Base-by-base conservation (phyloP, 2,113 vertebrate species). In the Cervus canadensis region DNA sequence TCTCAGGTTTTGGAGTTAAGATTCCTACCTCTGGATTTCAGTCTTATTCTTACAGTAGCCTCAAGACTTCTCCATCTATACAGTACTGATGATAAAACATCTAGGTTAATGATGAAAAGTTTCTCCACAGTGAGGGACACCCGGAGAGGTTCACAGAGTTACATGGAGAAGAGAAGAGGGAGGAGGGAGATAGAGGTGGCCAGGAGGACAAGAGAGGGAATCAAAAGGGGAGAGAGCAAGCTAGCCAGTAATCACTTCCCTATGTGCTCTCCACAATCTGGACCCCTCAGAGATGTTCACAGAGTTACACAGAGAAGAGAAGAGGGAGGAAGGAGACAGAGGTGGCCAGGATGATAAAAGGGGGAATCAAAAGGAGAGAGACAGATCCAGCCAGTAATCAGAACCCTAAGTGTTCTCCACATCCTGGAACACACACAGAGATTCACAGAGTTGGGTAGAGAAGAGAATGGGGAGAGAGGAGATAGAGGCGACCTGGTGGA, bases 381-480 rank as follows among this genome's bases (percentile, higher is more conserved):
- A 67, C 33, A 67, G 8, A n/a, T 67, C 7, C 33, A 67, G 2
- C 62, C 62, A 67, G 62, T 67, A n/a, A 67, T 19, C 33, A n/a
- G 33, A 17, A n/a, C 33, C 62, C 33, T 67, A n/a, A n/a, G 7
- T 67, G 33, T 67, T 67, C 62, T n/a, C 15, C 62, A n/a, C 62
- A 64, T 16, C 7, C 0, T 2, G 0, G 15, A 64, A 64, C 62
- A n/a, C 62, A 64, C 33, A 33, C 9, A 64, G 33, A n/a, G 16
- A 64, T 19, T n/a, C 62, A 64, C 62, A 0, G 4, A 64, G 30
- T 19, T 9, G 30, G 33, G 33, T 9, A 64, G 62, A 64, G 33
- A n/a, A 64, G 30, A 64, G 7, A n/a, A n/a, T 33, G 33, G 62
- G 62, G 15, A 64, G 16, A 33, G 62, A n/a, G 7, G 33, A 64